Evolutionary conservation across 2,888 invertebrate genomes (phyloP).

Genomic region (Sphinx pinastri): DNA sequence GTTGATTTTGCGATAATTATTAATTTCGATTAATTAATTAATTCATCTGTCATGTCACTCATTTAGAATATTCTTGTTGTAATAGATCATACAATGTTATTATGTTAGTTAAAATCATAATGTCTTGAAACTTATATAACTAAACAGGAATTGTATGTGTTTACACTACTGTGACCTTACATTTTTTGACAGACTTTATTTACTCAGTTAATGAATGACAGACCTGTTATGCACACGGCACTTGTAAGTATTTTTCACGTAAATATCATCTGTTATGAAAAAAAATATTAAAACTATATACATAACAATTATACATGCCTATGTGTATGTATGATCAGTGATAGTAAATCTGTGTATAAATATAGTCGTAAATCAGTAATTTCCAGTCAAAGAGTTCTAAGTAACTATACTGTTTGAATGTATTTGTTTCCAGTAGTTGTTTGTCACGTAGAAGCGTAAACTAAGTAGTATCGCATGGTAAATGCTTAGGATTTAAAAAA

Average conservation of each 20-base stretch:
- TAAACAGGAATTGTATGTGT: neutral
- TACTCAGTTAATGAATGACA: neutral
- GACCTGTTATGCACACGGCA: constrained; percentile 5
- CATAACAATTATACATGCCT: neutral
- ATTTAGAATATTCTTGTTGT: neutral
- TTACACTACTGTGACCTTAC: neutral
- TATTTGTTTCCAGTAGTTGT: no score
- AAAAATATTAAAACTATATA: neutral
- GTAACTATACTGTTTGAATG: no score
- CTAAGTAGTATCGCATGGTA: no score
- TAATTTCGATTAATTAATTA: no score
- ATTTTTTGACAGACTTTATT: constrained; percentile 11
- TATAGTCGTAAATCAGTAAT: no score
- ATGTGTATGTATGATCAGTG: no score
- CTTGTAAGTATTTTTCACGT: neutral
- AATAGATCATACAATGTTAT: neutral
- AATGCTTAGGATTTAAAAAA: no score
- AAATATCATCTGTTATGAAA: neutral
- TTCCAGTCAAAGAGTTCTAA: no score
- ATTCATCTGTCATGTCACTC: no score
- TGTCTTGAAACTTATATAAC: neutral
- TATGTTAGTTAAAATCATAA: neutral
- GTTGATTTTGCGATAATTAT: no score
- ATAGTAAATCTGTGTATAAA: no score
- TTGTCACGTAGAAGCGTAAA: no score